Conservation (phyloP, 2,888 invertebrate species). For the Geotrupes spiniger region DNA sequence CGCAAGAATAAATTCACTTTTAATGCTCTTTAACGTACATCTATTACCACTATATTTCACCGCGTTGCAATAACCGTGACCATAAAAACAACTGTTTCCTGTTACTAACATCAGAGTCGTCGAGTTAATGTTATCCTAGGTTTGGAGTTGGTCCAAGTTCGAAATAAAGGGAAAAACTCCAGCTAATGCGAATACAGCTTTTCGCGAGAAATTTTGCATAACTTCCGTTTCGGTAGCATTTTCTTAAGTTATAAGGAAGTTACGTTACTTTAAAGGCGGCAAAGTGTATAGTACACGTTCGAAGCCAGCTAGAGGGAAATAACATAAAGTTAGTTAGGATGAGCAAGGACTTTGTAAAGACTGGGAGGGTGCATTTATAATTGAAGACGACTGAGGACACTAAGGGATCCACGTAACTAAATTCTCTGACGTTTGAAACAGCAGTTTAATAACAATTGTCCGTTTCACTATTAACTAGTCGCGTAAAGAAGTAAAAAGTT, state of each 20-base stretch:
- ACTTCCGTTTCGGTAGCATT: slow-evolving; percentile 16
- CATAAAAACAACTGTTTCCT: too few species aligned
- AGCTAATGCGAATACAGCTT: background rate
- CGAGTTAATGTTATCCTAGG: too few species aligned
- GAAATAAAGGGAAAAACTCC: background rate
- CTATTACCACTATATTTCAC: too few species aligned
- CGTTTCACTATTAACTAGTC: too few species aligned
- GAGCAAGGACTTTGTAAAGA: slow-evolving; percentile 27
- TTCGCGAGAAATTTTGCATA: slow-evolving; percentile 13
- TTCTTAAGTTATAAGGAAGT: slow-evolving; percentile 15
- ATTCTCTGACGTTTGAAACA: slow-evolving; percentile 25
- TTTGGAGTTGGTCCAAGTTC: background rate
- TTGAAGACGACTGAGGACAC: slow-evolving; percentile 31
- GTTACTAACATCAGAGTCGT: too few species aligned
- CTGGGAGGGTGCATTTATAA: slow-evolving; percentile 36
- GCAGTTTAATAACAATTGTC: slow-evolving; percentile 23
- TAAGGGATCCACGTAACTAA: slow-evolving; percentile 24
- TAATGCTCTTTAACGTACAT: too few species aligned
- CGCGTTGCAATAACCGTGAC: too few species aligned
- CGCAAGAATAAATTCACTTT: too few species aligned
- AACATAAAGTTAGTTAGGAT: slow-evolving; percentile 27
- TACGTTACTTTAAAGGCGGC: slow-evolving; percentile 11
- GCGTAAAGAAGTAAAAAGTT: too few species aligned
- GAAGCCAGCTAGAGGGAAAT: slow-evolving; percentile 18
- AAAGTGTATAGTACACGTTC: slow-evolving; percentile 18